Evolutionary conservation across 2,797 vertebrate genomes (phyloP).

Genomic region (Eptatretus atami): DNA sequence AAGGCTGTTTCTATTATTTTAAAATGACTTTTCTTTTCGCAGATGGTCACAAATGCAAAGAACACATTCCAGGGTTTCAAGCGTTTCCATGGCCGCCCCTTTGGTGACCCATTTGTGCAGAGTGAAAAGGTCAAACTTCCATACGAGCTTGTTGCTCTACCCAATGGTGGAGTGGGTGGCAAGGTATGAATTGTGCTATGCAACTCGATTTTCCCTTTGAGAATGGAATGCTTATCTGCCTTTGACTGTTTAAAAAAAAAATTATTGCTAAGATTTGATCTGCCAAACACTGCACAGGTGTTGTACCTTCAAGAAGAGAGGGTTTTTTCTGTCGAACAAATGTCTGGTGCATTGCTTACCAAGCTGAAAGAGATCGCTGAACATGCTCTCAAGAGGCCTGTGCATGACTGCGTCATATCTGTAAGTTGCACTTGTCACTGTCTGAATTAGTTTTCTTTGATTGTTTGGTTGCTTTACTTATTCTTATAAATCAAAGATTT

Average conservation of each 20-base stretch:
- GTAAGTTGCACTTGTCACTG: constrained; percentile 13
- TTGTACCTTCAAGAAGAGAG: constrained; percentile 30
- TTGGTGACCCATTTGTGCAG: constrained; percentile 50
- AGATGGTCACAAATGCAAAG: constrained; percentile 66
- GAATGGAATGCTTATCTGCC: too few species aligned
- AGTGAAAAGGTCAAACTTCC: constrained; percentile 39
- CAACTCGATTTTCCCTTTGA: constrained; percentile 9
- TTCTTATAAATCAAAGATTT: too few species aligned
- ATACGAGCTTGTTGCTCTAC: constrained; percentile 49
- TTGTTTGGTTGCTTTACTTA: too few species aligned
- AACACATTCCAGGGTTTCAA: constrained; percentile 71
- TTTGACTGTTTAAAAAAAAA: too few species aligned
- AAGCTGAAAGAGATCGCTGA: constrained; percentile 35
- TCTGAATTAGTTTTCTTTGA: too few species aligned
- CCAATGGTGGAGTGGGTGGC: constrained; percentile 41
- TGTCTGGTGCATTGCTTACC: constrained; percentile 31
- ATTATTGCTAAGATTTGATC: too few species aligned
- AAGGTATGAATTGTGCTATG: constrained; percentile 21
- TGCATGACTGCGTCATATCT: constrained; percentile 34
- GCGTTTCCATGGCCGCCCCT: constrained; percentile 49
- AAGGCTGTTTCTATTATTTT: too few species aligned
- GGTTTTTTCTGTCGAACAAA: constrained; percentile 25
- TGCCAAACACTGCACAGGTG: constrained; percentile 15
- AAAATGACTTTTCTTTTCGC: constrained; percentile 6
- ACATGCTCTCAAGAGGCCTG: constrained; percentile 26